These are phyloP conservation scores for Argyra leucocephala DNA, from an alignment of 2,888 invertebrate species.

Conservation along the genomic window DNA sequence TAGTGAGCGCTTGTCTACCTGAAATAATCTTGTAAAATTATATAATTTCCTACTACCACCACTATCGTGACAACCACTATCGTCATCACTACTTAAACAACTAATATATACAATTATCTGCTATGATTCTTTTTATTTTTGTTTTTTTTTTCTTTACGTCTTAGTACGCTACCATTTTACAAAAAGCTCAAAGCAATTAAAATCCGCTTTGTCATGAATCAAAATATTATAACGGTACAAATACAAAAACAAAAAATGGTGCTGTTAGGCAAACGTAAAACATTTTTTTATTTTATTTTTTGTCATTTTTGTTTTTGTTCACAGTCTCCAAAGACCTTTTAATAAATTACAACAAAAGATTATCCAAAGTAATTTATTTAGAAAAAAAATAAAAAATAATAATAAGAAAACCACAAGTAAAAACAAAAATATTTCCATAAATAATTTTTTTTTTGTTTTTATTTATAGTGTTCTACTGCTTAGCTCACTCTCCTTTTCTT, in stretches of 20 bases:
- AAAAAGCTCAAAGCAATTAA: not conserved
- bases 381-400: not conserved
- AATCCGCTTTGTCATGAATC: slow-evolving; percentile 1
- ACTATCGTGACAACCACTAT: too few relatives aligned
- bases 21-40: too few relatives aligned
- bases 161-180: too few relatives aligned
- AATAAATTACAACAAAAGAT: not conserved
- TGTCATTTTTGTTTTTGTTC: not conserved
- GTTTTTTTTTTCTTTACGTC: too few relatives aligned
- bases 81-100: too few relatives aligned
- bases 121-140: too few relatives aligned
- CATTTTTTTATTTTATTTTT: not conserved
- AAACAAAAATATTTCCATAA: not conserved
- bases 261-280: not conserved
- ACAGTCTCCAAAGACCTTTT: not conserved
- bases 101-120: too few relatives aligned
- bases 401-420: not conserved
- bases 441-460: not conserved
- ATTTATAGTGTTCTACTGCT: not conserved
- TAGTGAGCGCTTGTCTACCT: too few relatives aligned
- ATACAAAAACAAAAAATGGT: too few relatives aligned
- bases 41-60: too few relatives aligned
- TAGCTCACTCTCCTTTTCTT: not conserved
- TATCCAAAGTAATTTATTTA: slow-evolving; percentile 1
- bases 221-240: not conserved